These are phyloP conservation scores for Epinephelus malabaricus DNA, from an alignment of 2,797 vertebrate genomes.

Conservation along the genomic window DNA sequence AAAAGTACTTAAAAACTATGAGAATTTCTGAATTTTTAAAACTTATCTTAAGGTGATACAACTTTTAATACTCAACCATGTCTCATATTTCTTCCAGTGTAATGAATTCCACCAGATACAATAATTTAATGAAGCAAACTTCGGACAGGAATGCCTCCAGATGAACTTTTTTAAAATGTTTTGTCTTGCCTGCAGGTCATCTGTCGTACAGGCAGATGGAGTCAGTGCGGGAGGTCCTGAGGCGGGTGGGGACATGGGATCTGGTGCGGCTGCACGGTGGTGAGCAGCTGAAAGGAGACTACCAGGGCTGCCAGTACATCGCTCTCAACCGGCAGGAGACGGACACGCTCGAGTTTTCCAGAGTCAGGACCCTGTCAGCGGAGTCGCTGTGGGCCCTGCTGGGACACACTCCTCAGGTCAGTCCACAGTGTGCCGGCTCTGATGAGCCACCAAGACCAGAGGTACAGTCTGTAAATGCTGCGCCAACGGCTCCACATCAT, in stretches of 20 bases:
- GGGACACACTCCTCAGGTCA: constrained; percentile 85
- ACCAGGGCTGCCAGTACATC: constrained; percentile 83
- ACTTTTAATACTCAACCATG: not conserved
- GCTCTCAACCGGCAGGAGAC: constrained; percentile 83
- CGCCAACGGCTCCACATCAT: not conserved
- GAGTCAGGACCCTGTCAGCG: constrained; percentile 66
- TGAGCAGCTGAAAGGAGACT: constrained; percentile 84
- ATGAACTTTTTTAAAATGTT: not conserved
- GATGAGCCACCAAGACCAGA: constrained; percentile 4
- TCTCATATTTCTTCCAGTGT: too few relatives aligned
- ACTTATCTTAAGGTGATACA: too few relatives aligned
- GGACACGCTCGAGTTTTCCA: constrained; percentile 82
- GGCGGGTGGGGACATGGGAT: constrained; percentile 85
- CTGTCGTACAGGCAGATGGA: constrained; percentile 86
- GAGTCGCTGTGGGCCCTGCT: constrained; percentile 84
- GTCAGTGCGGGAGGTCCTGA: constrained; percentile 73
- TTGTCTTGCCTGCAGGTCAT: constrained; percentile 76
- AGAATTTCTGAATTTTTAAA: too few relatives aligned
- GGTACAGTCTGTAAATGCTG: not conserved
- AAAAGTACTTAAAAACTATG: too few relatives aligned
- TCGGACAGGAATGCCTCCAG: not conserved
- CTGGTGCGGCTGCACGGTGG: constrained; percentile 78
- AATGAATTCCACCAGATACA: not conserved
- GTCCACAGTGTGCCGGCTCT: constrained; percentile 33
- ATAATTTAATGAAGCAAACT: not conserved